These are phyloP conservation scores for Xestia ashworthii DNA, from an alignment of 2,888 invertebrate genomes.

Conservation along the genomic window DNA sequence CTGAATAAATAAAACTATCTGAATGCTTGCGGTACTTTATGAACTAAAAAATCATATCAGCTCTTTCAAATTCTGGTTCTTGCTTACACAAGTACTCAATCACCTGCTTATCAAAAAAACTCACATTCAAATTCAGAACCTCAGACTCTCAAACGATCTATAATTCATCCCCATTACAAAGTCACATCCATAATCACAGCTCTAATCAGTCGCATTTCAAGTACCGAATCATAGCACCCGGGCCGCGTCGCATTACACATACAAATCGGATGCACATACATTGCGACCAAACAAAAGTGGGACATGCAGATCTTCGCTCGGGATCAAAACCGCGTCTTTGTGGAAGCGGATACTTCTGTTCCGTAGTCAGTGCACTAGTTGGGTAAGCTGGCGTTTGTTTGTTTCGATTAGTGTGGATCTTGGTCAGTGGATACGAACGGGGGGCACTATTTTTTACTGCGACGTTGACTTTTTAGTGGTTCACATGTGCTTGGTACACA, in stretches of 20 bases:
- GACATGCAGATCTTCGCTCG: conserved; percentile 53
- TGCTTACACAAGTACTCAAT: not conserved
- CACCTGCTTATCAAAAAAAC: not conserved
- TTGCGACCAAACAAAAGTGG: conserved; percentile 56
- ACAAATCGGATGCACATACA: conserved; percentile 62
- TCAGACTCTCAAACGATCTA: conserved; percentile 6
- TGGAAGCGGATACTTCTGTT: conserved; percentile 42
- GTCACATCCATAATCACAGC: conserved; percentile 46
- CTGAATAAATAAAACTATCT: too few relatives aligned
- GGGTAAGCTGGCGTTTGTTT: conserved; percentile 46
- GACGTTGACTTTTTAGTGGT: too few relatives aligned
- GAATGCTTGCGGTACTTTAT: too few relatives aligned
- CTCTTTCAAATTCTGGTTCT: not conserved
- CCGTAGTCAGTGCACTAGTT: conserved; percentile 37
- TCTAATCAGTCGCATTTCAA: conserved; percentile 53
- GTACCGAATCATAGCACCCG: conserved; percentile 31
- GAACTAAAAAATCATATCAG: not conserved
- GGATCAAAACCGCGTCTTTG: conserved; percentile 47
- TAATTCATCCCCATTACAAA: conserved; percentile 43
- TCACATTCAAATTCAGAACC: conserved; percentile 38
- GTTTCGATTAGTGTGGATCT: conserved; percentile 42
- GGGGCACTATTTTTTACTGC: too few relatives aligned
- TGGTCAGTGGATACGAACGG: too few relatives aligned
- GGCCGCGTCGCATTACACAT: conserved; percentile 43
- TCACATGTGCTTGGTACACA: too few relatives aligned